Percentiles rank a stretch among this genome's conserved stretches.
phyloP scores from a whole-genome alignment of 2,797 vertebrate genomes.

The Sebastes iracundus region DNA sequence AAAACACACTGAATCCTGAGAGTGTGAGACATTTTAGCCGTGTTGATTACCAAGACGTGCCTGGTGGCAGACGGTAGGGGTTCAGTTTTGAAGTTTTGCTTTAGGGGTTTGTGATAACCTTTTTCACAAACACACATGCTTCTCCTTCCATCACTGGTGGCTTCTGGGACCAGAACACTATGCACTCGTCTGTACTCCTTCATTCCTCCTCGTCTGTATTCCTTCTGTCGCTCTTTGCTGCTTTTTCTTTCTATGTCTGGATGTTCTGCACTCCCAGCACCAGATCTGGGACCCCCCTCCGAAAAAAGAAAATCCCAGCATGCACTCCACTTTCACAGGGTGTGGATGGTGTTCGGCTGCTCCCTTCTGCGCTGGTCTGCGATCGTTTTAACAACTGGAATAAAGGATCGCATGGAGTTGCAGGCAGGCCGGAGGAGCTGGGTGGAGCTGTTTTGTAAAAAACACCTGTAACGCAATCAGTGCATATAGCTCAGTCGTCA shows the following conservation, averaged over 20 bases:
- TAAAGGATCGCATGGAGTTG: neutral
- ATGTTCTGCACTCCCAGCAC: constrained; percentile 34
- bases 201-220: constrained; percentile 52
- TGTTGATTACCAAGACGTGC: constrained; percentile 61
- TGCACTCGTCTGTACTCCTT: constrained; percentile 64
- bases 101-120: neutral
- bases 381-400: constrained; percentile 17
- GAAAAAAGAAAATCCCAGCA: constrained; percentile 54
- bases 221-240: constrained; percentile 42
- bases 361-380: neutral
- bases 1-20: constrained; percentile 8
- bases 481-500: constrained; percentile 7
- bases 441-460: neutral
- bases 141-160: constrained; percentile 36
- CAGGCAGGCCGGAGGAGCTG: neutral
- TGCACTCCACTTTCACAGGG: constrained; percentile 62
- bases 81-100: constrained; percentile 22
- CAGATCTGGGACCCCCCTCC: neutral
- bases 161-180: constrained; percentile 75
- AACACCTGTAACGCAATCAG: constrained; percentile 14
- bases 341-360: neutral
- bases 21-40: constrained; percentile 6
- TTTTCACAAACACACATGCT: neutral
- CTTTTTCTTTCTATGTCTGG: constrained; percentile 45
- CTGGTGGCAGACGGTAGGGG: constrained; percentile 49